These are phyloP conservation scores for Amphiura filiformis DNA, from an alignment of 35 echinoderm and acorn worm genomes.

Conservation along the genomic window DNA sequence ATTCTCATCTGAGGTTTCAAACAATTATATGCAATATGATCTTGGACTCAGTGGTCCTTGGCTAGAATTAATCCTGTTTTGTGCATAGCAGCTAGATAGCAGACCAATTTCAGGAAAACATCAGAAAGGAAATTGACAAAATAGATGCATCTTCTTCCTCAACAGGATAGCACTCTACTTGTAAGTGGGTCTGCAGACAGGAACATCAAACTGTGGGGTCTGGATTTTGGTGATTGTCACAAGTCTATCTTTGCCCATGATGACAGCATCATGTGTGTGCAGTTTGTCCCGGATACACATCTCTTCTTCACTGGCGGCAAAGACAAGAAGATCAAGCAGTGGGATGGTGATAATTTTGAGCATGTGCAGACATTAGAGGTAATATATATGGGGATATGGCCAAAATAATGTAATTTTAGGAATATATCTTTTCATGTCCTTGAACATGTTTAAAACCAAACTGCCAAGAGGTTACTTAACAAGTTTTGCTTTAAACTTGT, in stretches of 20 bases:
- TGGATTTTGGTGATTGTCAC: slow-evolving; percentile 95
- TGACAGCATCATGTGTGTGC: slow-evolving; percentile 93
- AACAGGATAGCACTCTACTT: slow-evolving; percentile 83
- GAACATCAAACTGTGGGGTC: slow-evolving; percentile 91
- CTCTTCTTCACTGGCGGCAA: slow-evolving; percentile 92
- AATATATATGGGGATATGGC: neutral
- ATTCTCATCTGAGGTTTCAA: no score
- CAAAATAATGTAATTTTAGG: neutral
- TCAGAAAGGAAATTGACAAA: no score
- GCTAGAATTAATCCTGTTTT: no score
- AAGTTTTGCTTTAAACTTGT: no score
- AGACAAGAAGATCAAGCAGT: slow-evolving; percentile 95
- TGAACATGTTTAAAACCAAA: no score
- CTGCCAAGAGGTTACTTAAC: no score
- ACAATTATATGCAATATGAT: no score
- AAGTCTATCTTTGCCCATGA: slow-evolving; percentile 96
- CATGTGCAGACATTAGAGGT: slow-evolving; percentile 86
- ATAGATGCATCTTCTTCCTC: no score
- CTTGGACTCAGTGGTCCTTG: no score
- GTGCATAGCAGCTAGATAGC: no score
- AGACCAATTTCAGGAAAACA: no score
- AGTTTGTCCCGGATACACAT: slow-evolving; percentile 88
- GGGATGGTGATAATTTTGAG: slow-evolving; percentile 94
- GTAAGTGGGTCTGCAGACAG: slow-evolving; percentile 89
- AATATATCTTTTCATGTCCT: neutral